Evolutionary conservation across 1,140 invertebrate species (phyloP).

Genomic region (Dolichoris vasculosae): DNA sequence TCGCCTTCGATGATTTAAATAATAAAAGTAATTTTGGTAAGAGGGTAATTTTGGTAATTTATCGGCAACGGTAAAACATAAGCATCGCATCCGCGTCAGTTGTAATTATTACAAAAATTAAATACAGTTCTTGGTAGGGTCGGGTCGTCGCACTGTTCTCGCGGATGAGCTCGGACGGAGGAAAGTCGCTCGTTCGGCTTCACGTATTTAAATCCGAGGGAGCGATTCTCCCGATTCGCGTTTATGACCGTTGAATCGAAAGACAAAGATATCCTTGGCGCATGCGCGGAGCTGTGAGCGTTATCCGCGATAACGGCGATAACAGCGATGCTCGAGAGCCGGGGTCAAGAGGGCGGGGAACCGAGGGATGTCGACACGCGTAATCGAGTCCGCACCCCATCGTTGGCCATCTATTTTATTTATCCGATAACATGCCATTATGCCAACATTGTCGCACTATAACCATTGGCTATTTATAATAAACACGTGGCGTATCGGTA

Average conservation of each 20-base stretch:
- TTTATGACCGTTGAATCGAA: not conserved
- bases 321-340: not conserved
- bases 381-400: conserved; percentile 64
- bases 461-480: conserved; percentile 76
- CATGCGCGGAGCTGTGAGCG: not conserved
- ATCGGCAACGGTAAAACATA: no score
- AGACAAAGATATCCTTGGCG: not conserved
- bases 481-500: conserved; percentile 72
- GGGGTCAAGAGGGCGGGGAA: not conserved
- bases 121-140: no score
- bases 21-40: no score
- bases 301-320: not conserved
- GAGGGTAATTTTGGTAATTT: not conserved
- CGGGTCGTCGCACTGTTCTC: no score
- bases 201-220: no score
- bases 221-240: no score
- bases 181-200: no score
- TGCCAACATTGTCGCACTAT: conserved; percentile 54
- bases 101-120: no score
- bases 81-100: no score
- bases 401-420: conserved; percentile 70
- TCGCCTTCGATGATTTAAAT: not conserved
- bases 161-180: no score
- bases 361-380: conserved; percentile 60
- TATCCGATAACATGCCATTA: conserved; percentile 71